phyloP scores from a whole-genome alignment of 2,113 vertebrate species.

The Protobothrops flavoviridis region DNA sequence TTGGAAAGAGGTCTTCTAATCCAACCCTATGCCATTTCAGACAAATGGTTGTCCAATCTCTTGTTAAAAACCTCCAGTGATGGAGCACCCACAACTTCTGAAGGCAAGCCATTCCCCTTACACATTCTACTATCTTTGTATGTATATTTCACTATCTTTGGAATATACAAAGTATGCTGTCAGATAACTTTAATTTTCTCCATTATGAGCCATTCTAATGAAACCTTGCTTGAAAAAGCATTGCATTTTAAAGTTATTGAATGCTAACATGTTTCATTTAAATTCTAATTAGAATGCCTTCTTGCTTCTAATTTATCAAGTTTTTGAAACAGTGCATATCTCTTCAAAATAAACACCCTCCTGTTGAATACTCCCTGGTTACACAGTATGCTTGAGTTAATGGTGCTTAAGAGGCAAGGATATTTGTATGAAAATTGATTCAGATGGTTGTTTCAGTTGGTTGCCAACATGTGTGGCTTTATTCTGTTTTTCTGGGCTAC shows the following conservation, averaged over 20 bases:
- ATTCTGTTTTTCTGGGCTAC: neutral
- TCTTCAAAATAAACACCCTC: neutral
- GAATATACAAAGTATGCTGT: neutral
- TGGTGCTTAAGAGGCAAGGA: neutral
- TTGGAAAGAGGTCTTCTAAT: neutral
- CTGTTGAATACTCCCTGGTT: neutral
- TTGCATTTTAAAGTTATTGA: neutral
- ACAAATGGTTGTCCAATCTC: neutral
- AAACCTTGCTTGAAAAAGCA: neutral
- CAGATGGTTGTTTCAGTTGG: neutral
- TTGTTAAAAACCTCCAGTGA: neutral
- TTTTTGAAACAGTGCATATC: neutral
- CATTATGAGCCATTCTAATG: neutral
- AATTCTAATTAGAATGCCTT: neutral
- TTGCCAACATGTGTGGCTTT: neutral
- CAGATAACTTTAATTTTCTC: neutral
- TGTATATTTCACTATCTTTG: neutral
- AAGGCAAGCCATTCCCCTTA: neutral
- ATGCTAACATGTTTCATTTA: neutral
- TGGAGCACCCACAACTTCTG: neutral
- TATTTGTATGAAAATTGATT: neutral
- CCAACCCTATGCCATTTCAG: neutral
- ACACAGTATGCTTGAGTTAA: neutral
- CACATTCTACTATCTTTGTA: neutral
- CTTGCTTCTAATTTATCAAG: neutral